Percentiles rank a stretch among this genome's conserved stretches.
Evolutionary conservation across 2,797 vertebrate species (phyloP).

Genomic region (Poeciliopsis paucimaculata): DNA sequence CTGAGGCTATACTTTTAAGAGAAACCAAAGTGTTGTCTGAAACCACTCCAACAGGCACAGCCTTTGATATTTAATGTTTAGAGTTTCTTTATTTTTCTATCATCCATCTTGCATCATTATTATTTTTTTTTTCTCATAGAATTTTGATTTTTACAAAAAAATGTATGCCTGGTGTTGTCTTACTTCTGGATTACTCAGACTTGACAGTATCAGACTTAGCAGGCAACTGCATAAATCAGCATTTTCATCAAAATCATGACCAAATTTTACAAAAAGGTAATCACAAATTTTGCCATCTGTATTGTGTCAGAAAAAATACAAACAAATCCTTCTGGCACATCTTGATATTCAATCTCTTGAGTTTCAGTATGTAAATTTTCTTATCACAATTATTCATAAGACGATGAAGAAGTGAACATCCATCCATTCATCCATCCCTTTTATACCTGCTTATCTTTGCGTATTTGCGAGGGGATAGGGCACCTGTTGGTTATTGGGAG

Average conservation of each 20-base stretch:
- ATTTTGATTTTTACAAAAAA: constrained; percentile 10
- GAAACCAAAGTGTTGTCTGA: constrained; percentile 57
- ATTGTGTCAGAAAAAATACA: not conserved
- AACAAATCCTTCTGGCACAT: not conserved
- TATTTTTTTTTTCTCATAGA: constrained; percentile 13
- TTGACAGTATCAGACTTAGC: not conserved
- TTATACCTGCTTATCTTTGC: no score
- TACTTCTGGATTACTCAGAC: not conserved
- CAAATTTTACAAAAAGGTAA: not conserved
- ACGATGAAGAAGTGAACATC: no score
- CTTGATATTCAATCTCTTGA: constrained; percentile 1
- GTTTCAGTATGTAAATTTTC: constrained; percentile 44
- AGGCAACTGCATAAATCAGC: not conserved
- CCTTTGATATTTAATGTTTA: constrained; percentile 57
- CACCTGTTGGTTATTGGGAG: not conserved
- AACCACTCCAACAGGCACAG: constrained; percentile 53
- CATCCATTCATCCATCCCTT: no score
- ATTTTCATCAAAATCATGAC: constrained; percentile 6
- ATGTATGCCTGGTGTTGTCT: not conserved
- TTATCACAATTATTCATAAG: not conserved
- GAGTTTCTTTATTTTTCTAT: constrained; percentile 40
- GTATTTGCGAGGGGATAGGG: no score
- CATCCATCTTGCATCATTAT: constrained; percentile 19
- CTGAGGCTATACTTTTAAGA: constrained; percentile 59
- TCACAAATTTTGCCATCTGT: not conserved